Conservation (phyloP, 2,113 vertebrate species). For the Tachycineta bicolor region DNA sequence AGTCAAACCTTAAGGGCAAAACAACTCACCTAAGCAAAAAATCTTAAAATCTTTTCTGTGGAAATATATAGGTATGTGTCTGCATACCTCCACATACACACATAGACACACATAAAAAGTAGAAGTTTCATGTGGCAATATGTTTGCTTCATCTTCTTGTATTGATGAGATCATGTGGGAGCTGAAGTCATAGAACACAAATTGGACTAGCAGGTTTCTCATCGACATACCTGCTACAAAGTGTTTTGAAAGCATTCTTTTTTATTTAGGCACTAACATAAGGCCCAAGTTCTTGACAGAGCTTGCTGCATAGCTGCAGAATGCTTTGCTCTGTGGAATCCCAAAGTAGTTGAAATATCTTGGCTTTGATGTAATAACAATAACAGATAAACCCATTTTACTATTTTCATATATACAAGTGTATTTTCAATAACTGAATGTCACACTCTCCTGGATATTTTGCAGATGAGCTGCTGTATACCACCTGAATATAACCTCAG, state of each 20-base stretch:
- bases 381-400: background rate
- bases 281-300: background rate
- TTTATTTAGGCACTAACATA: background rate
- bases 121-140: background rate
- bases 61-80: fast-evolving
- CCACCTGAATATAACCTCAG: background rate
- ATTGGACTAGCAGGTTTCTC: background rate
- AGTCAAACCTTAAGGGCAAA: background rate
- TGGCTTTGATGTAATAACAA: background rate
- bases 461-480: background rate
- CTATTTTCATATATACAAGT: background rate
- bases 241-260: background rate
- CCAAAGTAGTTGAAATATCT: background rate
- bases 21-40: background rate
- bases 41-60: background rate
- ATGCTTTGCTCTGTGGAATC: background rate
- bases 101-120: background rate
- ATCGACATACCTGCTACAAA: background rate
- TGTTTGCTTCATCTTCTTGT: background rate
- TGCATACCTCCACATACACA: background rate
- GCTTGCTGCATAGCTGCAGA: background rate
- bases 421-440: background rate
- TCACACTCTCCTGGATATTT: background rate
- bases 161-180: background rate
- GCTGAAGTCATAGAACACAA: background rate